These are phyloP conservation scores for Corythornis madagascariensis DNA, from an alignment of 2,113 vertebrate genomes.

Conservation along the genomic window DNA sequence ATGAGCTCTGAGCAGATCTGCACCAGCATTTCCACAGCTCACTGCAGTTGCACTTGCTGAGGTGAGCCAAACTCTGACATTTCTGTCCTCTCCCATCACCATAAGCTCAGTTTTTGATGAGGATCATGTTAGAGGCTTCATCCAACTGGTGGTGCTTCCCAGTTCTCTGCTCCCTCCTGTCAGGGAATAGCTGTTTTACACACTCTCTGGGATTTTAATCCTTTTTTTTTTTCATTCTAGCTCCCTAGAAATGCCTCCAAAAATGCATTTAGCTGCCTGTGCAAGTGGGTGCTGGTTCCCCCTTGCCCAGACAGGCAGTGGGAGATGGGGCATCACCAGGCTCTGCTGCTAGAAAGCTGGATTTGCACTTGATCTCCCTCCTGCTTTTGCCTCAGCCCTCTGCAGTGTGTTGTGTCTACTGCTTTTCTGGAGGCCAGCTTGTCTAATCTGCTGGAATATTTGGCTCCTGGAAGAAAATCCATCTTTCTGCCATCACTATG, in stretches of 20 bases:
- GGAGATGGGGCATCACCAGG: not conserved
- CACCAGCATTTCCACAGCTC: not conserved
- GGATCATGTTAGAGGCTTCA: not conserved
- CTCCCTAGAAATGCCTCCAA: not conserved
- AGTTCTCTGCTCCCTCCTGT: not conserved
- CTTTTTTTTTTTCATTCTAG: too few relatives aligned
- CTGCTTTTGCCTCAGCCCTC: not conserved
- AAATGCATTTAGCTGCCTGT: not conserved
- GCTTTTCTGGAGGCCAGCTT: not conserved
- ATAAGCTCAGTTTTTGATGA: not conserved
- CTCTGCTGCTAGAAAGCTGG: not conserved
- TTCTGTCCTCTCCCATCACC: not conserved
- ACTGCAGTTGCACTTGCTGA: not conserved
- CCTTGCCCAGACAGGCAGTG: not conserved
- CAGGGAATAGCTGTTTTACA: not conserved
- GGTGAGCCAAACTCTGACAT: not conserved
- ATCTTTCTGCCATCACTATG: conserved; percentile 36
- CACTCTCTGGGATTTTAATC: not conserved
- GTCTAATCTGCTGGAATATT: conserved; percentile 42
- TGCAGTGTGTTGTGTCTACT: conserved; percentile 7
- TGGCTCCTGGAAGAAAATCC: conserved; percentile 29
- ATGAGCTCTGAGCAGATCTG: not conserved
- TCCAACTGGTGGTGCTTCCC: not conserved
- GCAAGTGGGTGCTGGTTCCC: rapidly evolving
- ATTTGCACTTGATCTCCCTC: not conserved